phyloP scores from a whole-genome alignment of 1,140 invertebrate species.

The Panagrolaimus sp. region DNA sequence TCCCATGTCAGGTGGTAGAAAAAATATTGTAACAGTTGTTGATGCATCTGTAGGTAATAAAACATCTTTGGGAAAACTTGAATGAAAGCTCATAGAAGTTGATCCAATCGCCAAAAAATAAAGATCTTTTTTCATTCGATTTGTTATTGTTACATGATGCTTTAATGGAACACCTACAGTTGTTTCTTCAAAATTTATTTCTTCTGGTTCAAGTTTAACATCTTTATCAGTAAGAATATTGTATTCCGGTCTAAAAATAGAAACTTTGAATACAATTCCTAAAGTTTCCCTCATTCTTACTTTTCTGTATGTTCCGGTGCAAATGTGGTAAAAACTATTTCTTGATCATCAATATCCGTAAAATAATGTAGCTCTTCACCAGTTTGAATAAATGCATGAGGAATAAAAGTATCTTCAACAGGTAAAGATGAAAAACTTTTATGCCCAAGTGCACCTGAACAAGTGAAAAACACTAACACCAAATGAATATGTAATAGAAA shows the following conservation, averaged over 20 bases:
- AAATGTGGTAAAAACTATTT: slow-evolving; percentile 55
- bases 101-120: slow-evolving; percentile 68
- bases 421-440: not conserved
- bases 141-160: not conserved
- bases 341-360: slow-evolving; percentile 61
- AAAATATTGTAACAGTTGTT: not conserved
- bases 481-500: not conserved
- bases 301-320: not conserved
- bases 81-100: slow-evolving; percentile 80
- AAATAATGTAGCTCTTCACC: slow-evolving; percentile 68
- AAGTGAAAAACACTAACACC: not conserved
- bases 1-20: not conserved
- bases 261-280: no score
- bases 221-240: not conserved
- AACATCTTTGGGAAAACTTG: slow-evolving; percentile 74
- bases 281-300: no score
- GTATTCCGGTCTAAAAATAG: no score
- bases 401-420: slow-evolving; percentile 20
- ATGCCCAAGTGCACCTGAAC: not conserved
- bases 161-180: not conserved
- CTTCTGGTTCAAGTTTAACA: not conserved
- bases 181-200: not conserved
- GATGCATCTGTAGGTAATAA: not conserved
- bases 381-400: slow-evolving; percentile 66
- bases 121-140: not conserved